These are phyloP conservation scores for Mohoua ochrocephala DNA, from an alignment of 2,113 vertebrate species.

Conservation along the genomic window DNA sequence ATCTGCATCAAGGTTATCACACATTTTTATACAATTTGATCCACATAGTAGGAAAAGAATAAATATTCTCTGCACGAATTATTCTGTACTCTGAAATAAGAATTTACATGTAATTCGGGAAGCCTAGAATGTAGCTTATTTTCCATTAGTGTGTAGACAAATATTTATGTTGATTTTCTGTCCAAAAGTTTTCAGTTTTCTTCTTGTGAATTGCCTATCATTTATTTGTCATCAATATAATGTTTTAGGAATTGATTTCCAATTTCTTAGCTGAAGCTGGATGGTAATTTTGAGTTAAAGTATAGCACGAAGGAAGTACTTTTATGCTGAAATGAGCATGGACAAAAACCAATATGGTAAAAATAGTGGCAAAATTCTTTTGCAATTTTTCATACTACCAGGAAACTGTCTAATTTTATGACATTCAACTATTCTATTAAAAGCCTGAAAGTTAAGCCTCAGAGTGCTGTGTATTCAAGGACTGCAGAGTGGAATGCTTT, in stretches of 20 bases:
- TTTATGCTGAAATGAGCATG: not conserved
- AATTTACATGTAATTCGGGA: not conserved
- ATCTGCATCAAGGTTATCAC: not conserved
- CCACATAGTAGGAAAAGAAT: not conserved
- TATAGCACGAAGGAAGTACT: not conserved
- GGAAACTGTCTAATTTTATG: not conserved
- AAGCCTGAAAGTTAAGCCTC: not conserved
- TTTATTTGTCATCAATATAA: conserved; percentile 7
- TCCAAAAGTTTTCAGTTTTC: not conserved
- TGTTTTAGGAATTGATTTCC: conserved; percentile 14
- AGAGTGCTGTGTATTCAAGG: not conserved
- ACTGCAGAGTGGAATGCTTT: not conserved
- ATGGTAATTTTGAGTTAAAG: not conserved
- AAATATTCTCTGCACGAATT: not conserved
- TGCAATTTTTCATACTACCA: not conserved
- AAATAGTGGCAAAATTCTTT: not conserved
- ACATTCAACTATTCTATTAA: not conserved
- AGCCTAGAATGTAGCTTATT: not conserved
- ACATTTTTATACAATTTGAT: not conserved
- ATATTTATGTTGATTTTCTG: not conserved
- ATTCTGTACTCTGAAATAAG: not conserved
- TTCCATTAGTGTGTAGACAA: not conserved
- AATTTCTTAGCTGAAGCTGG: not conserved
- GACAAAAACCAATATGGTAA: not conserved
- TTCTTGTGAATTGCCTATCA: not conserved